Percentiles rank a stretch among this genome's conserved stretches.
Evolutionary conservation across 2,113 vertebrate genomes (phyloP).

Genomic region (Aphelocoma coerulescens): DNA sequence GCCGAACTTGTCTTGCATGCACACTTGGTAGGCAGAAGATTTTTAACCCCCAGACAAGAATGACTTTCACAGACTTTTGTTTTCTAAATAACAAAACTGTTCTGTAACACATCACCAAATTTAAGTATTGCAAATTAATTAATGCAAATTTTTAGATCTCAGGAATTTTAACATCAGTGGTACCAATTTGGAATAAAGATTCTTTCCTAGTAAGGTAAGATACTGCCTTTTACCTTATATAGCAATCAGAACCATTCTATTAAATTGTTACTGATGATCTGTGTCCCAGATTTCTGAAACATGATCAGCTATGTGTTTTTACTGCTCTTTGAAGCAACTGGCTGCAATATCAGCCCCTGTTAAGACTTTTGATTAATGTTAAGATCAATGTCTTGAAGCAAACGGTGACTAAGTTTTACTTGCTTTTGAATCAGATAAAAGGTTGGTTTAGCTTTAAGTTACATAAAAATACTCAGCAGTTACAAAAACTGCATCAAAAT

Average conservation of each 20-base stretch:
- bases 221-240: not conserved
- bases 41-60: not conserved
- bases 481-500: not conserved
- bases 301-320: rapidly evolving
- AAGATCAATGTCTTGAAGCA: not conserved
- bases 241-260: not conserved
- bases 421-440: not conserved
- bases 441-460: not conserved
- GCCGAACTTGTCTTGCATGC: not conserved
- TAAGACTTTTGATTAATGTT: not conserved
- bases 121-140: not conserved
- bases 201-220: not conserved
- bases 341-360: not conserved
- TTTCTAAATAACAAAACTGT: not conserved
- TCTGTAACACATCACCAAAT: not conserved
- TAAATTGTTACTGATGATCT: not conserved
- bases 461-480: not conserved
- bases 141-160: not conserved
- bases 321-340: not conserved
- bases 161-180: not conserved
- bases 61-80: not conserved
- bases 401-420: not conserved
- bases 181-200: not conserved
- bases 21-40: not conserved
- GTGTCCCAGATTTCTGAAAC: not conserved